Percentiles rank a stretch among this genome's conserved stretches.
phyloP scores from a whole-genome alignment of 2,113 vertebrate genomes.

The Thamnophis sirtalis region DNA sequence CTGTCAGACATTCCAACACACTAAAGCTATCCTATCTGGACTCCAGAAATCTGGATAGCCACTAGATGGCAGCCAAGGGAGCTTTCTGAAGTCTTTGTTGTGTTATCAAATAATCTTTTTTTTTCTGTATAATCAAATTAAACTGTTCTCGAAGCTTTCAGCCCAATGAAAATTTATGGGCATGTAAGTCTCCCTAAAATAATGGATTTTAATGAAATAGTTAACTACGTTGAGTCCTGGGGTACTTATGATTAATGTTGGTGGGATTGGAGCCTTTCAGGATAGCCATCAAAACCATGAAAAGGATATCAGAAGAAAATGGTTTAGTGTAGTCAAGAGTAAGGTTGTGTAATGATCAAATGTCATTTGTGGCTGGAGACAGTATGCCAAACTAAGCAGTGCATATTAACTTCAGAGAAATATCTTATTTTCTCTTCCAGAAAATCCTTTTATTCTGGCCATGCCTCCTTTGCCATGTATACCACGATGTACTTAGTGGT shows the following conservation, averaged over 20 bases:
- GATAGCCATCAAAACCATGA: not conserved
- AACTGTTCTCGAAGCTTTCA: too few species aligned
- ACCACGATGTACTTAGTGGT: slow-evolving; percentile 77
- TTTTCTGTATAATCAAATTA: not conserved
- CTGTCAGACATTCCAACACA: not conserved
- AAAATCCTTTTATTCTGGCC: slow-evolving; percentile 79
- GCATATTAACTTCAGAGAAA: not conserved
- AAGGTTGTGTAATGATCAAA: not conserved
- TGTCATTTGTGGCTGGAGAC: not conserved
- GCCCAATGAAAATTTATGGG: not conserved
- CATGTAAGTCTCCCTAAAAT: not conserved
- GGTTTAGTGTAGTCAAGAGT: not conserved
- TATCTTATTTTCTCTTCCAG: slow-evolving; percentile 61
- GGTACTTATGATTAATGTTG: not conserved
- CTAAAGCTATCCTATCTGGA: not conserved
- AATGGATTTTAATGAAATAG: not conserved
- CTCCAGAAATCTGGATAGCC: not conserved
- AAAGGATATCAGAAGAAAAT: not conserved
- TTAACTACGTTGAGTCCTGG: not conserved
- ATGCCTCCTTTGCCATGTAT: slow-evolving; percentile 79
- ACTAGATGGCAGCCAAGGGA: not conserved
- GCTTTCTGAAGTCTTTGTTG: not conserved
- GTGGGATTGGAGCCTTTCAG: too few species aligned
- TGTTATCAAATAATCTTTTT: not conserved
- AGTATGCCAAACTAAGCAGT: not conserved